Evolutionary conservation across 1,140 invertebrate species (phyloP).

Genomic region (Trichomalopsis sarcophagae): DNA sequence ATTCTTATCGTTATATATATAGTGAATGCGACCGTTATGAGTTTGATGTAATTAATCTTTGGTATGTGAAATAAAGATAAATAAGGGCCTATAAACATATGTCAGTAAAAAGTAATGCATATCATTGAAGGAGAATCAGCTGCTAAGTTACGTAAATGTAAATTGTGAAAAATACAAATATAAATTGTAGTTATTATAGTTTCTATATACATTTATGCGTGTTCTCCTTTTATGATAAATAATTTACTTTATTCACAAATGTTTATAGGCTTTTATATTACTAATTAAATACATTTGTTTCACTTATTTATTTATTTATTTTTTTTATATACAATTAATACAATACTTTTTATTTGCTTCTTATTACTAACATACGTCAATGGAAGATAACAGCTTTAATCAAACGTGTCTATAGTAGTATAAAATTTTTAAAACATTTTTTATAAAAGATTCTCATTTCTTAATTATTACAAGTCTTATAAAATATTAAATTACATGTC

Average conservation of each 20-base stretch:
- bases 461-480: slow-evolving; percentile 21
- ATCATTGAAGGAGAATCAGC: slow-evolving; percentile 40
- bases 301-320: slow-evolving; percentile 48
- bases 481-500: slow-evolving; percentile 42
- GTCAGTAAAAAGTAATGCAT: slow-evolving; percentile 21
- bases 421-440: slow-evolving; percentile 2
- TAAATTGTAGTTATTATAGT: slow-evolving; percentile 33
- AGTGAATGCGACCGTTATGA: slow-evolving; percentile 62
- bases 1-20: slow-evolving; percentile 64
- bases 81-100: slow-evolving; percentile 52
- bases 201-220: slow-evolving; percentile 35
- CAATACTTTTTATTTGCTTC: slow-evolving; percentile 42
- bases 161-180: slow-evolving; percentile 43
- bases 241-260: slow-evolving; percentile 46
- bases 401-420: background rate
- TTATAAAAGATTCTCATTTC: slow-evolving; percentile 5
- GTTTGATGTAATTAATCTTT: slow-evolving; percentile 65
- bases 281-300: slow-evolving; percentile 34
- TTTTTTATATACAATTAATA: slow-evolving; percentile 31
- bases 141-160: slow-evolving; percentile 43
- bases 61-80: slow-evolving; percentile 60
- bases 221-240: slow-evolving; percentile 51
- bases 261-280: slow-evolving; percentile 46
- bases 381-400: slow-evolving; percentile 12
- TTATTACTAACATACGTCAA: slow-evolving; percentile 17